phyloP scores from a whole-genome alignment of 92 coral and sea anemone genomes.

The Umimayanthus chanpuru region DNA sequence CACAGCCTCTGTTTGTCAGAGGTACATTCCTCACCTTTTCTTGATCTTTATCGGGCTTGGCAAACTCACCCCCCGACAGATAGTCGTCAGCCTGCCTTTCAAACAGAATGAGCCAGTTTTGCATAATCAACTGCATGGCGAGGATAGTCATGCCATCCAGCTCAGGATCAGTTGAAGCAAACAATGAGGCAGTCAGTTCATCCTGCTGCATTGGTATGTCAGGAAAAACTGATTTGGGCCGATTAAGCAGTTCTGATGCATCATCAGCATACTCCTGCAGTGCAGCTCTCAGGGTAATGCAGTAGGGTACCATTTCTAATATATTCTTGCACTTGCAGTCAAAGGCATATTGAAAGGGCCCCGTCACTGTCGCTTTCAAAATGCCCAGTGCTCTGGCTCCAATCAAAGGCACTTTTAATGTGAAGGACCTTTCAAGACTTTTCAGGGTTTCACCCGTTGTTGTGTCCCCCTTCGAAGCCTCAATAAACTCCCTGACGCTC shows the following conservation, averaged over 20 bases:
- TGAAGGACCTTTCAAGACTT: slow-evolving; percentile 7
- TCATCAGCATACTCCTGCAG: slow-evolving; percentile 36
- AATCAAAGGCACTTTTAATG: background rate
- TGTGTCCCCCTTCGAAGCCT: slow-evolving; percentile 5
- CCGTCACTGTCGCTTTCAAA: slow-evolving; percentile 16
- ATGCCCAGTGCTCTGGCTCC: slow-evolving; percentile 19
- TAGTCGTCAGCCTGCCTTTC: slow-evolving; percentile 37
- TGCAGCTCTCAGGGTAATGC: slow-evolving; percentile 27
- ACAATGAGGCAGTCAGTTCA: slow-evolving; percentile 27
- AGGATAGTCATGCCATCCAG: slow-evolving; percentile 28
- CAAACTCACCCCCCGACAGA: slow-evolving; percentile 20
- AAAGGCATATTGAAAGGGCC: slow-evolving; percentile 24
- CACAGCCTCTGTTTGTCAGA: slow-evolving; percentile 37
- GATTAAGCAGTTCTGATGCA: slow-evolving; percentile 28
- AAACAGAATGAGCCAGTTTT: slow-evolving; percentile 18
- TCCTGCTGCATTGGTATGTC: slow-evolving; percentile 38
- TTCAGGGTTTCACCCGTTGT: background rate
- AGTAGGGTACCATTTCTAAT: slow-evolving; percentile 19
- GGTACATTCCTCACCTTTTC: slow-evolving; percentile 19
- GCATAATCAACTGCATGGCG: slow-evolving; percentile 31
- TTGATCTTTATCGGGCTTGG: background rate
- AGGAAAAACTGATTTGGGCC: slow-evolving; percentile 16
- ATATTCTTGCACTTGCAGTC: slow-evolving; percentile 25
- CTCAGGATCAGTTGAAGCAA: slow-evolving; percentile 5
- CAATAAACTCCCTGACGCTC: slow-evolving; percentile 4